Evolutionary conservation across 2,797 vertebrate genomes (phyloP).

Genomic region (Cyclopterus lumpus): DNA sequence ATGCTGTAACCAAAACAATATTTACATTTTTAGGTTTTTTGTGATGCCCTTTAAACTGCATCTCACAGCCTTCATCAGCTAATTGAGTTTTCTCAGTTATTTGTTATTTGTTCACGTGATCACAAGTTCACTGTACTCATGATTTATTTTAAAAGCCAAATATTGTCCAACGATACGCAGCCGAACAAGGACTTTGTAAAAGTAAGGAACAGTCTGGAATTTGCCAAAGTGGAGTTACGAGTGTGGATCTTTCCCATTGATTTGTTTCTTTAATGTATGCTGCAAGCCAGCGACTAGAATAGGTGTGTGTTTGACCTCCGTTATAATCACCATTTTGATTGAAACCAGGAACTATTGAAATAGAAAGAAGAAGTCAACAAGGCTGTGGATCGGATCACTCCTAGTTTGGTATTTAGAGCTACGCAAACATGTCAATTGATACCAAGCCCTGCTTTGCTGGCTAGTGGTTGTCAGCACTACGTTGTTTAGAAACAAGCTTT

Average conservation of each 20-base stretch:
- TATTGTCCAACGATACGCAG: not conserved
- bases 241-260: not conserved
- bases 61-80: not conserved
- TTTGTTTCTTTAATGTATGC: not conserved
- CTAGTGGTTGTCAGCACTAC: not conserved
- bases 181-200: not conserved
- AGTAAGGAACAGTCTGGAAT: not conserved
- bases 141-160: slow-evolving; percentile 2
- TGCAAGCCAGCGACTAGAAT: not conserved
- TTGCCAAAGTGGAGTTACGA: not conserved
- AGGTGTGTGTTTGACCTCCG: not conserved
- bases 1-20: not conserved
- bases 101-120: slow-evolving; percentile 3
- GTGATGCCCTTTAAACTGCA: slow-evolving; percentile 5
- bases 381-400: not conserved
- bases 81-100: not conserved
- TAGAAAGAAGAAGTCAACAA: not conserved
- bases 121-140: not conserved
- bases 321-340: not conserved
- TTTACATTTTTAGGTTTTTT: too few relatives aligned
- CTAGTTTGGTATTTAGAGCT: slow-evolving; percentile 1
- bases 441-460: not conserved
- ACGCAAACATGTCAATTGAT: not conserved
- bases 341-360: not conserved
- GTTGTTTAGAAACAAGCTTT: not conserved